phyloP scores from a whole-genome alignment of 2,797 vertebrate species.

The Eutrigla gurnardus region DNA sequence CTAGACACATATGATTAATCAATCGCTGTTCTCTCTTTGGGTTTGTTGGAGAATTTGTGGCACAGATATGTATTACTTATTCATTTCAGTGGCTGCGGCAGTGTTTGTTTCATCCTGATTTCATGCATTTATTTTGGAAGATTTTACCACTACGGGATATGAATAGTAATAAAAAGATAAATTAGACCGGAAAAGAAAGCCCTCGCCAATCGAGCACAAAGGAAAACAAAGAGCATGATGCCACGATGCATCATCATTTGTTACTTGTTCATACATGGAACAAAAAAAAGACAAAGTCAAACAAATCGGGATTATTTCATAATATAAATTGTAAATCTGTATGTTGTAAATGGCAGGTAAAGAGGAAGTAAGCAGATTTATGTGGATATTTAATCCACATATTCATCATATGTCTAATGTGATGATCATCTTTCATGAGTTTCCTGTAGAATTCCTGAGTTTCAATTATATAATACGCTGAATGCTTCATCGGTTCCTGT shows the following conservation, averaged over 20 bases:
- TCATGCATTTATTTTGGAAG: not conserved
- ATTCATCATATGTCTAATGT: not conserved
- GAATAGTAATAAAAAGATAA: not conserved
- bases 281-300: not conserved
- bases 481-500: slow-evolving; percentile 9
- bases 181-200: not conserved
- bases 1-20: not conserved
- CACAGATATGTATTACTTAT: not conserved
- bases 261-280: not conserved
- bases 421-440: not conserved
- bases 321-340: not conserved
- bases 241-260: not conserved
- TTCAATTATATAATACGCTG: not conserved
- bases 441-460: not conserved
- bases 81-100: not conserved
- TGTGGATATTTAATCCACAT: not conserved
- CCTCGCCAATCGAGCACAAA: not conserved
- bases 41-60: not conserved
- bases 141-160: not conserved
- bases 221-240: not conserved
- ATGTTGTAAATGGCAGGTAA: not conserved
- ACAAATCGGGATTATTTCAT: not conserved
- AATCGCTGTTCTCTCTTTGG: not conserved
- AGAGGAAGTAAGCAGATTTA: not conserved
- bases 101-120: not conserved